Conservation (phyloP, 2,113 vertebrate genomes). For the pig (Sus scrofa) region DNA sequence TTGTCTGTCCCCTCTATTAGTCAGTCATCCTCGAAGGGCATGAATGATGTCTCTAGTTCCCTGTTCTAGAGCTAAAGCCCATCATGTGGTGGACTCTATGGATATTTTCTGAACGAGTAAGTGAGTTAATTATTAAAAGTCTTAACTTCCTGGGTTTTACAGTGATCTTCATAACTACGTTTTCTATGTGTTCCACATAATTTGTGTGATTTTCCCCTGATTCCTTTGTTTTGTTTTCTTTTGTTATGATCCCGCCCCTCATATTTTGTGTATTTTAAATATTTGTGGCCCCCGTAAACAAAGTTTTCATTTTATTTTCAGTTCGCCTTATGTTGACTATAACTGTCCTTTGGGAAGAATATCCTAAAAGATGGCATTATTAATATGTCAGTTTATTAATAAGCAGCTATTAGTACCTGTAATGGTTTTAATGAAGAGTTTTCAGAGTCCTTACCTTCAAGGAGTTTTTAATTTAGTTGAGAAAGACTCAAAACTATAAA, state of each 20-base stretch:
- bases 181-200: not conserved
- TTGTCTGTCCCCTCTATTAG: not conserved
- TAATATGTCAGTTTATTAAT: not conserved
- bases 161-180: not conserved
- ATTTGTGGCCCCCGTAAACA: not conserved
- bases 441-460: not conserved
- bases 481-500: not conserved
- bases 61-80: not conserved
- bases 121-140: not conserved
- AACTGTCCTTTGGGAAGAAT: not conserved
- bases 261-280: not conserved
- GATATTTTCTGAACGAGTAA: not conserved
- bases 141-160: not conserved
- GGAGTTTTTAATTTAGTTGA: not conserved
- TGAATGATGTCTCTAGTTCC: not conserved
- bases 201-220: not conserved
- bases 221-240: not conserved
- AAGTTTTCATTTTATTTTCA: not conserved
- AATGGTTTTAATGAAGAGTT: not conserved
- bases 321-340: not conserved
- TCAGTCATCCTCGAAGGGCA: not conserved
- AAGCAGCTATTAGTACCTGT: not conserved
- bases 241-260: not conserved
- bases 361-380: not conserved
- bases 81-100: no score